These are phyloP conservation scores for Chionodraco myersi DNA, from an alignment of 2,113 vertebrate species.

Conservation along the genomic window DNA sequence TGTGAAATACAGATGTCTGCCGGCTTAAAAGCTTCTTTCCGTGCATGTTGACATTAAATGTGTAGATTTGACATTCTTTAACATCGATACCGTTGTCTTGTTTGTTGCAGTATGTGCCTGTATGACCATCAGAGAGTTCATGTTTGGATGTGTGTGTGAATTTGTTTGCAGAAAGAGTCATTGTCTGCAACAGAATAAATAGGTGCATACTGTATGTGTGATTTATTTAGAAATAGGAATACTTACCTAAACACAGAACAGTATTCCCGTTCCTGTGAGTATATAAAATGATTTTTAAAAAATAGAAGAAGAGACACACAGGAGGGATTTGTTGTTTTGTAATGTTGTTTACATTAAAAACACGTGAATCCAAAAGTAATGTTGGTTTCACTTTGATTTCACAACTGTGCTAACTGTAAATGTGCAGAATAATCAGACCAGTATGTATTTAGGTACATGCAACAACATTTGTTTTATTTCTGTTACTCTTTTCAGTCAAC, in stretches of 20 bases:
- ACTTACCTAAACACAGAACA: neutral
- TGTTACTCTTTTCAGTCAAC: neutral
- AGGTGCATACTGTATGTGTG: neutral
- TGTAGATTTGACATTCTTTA: conserved; percentile 9
- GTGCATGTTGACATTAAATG: conserved; percentile 9
- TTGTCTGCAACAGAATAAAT: neutral
- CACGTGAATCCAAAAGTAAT: neutral
- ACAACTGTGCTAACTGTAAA: neutral
- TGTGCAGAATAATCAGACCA: neutral
- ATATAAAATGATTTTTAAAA: no score
- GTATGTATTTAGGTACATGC: neutral
- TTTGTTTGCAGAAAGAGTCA: neutral
- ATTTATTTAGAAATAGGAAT: neutral
- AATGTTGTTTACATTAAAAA: neutral
- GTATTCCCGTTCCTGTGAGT: neutral
- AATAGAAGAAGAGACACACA: neutral
- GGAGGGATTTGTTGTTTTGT: neutral
- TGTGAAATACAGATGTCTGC: conserved; percentile 5
- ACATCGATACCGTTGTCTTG: neutral
- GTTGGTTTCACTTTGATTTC: neutral
- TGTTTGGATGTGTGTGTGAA: neutral
- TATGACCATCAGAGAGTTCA: no score
- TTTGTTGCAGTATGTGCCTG: neutral
- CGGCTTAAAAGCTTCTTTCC: conserved; percentile 15
- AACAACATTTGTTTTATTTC: neutral